These are phyloP conservation scores for Trochalopteron elliotii DNA, from an alignment of 2,113 vertebrate species.

Conservation along the genomic window DNA sequence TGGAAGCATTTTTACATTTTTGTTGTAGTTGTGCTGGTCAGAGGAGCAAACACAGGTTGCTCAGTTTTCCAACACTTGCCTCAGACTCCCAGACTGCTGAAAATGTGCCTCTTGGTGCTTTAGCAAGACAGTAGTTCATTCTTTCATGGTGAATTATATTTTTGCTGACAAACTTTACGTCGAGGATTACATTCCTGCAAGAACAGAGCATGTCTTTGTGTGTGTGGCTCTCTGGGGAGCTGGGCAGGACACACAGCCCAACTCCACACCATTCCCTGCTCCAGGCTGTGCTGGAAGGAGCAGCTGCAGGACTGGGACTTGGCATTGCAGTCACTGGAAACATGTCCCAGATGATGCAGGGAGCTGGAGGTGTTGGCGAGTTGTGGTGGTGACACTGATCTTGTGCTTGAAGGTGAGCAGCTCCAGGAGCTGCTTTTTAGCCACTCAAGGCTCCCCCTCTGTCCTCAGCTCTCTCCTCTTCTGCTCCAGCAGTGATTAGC, in stretches of 20 bases:
- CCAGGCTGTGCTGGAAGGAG: neutral
- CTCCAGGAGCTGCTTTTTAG: neutral
- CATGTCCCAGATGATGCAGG: neutral
- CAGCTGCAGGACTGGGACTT: neutral
- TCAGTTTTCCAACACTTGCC: neutral
- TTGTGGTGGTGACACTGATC: neutral
- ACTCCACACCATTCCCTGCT: neutral
- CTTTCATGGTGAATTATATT: neutral
- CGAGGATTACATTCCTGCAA: neutral
- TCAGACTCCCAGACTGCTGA: neutral
- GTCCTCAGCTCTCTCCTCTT: neutral
- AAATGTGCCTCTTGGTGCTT: neutral
- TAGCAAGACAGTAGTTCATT: conserved; percentile 32
- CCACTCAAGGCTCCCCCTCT: neutral
- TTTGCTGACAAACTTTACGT: conserved; percentile 6
- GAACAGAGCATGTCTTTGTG: neutral
- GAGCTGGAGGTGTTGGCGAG: neutral
- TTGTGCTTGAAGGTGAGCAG: neutral
- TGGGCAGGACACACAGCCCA: neutral
- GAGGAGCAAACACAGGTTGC: neutral
- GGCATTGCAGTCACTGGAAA: neutral
- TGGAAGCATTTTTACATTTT: neutral
- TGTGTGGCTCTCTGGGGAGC: neutral
- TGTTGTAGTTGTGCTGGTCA: neutral
- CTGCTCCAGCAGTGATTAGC: neutral